These are phyloP conservation scores for Ammodramus savannarum DNA, from an alignment of 2,113 vertebrate genomes.

Conservation along the genomic window DNA sequence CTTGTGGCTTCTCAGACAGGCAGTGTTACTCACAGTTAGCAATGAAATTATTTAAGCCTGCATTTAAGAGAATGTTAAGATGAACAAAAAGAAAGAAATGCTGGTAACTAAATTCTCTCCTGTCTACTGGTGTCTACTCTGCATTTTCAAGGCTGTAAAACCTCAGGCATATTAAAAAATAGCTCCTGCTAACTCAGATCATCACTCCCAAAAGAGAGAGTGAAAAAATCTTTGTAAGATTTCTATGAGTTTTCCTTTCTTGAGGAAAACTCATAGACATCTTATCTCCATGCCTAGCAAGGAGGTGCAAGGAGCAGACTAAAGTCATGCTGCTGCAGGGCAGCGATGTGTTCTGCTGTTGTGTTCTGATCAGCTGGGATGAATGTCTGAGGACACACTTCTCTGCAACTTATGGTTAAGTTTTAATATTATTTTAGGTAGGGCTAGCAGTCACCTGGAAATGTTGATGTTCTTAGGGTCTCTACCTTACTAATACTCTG, in stretches of 20 bases:
- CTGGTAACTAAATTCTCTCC: background rate
- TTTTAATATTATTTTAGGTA: background rate
- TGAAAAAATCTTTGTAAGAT: background rate
- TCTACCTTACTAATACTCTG: background rate
- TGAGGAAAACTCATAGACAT: background rate
- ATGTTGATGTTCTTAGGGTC: background rate
- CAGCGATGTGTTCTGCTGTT: background rate
- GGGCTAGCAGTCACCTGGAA: background rate
- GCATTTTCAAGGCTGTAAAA: background rate
- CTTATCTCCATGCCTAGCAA: background rate
- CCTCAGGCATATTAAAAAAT: background rate
- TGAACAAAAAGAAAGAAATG: background rate
- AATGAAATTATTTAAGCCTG: background rate
- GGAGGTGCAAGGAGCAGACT: background rate
- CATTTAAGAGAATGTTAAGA: background rate
- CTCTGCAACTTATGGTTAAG: background rate
- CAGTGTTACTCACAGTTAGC: background rate
- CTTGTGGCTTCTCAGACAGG: background rate
- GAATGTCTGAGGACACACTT: background rate
- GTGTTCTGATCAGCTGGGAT: background rate
- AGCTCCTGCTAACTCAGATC: background rate
- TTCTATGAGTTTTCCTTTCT: background rate
- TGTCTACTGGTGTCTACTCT: background rate
- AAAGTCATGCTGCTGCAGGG: background rate
- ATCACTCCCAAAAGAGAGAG: background rate